Evolutionary conservation across 2,113 vertebrate species (phyloP).

Genomic region (Tachysurus fulvidraco): DNA sequence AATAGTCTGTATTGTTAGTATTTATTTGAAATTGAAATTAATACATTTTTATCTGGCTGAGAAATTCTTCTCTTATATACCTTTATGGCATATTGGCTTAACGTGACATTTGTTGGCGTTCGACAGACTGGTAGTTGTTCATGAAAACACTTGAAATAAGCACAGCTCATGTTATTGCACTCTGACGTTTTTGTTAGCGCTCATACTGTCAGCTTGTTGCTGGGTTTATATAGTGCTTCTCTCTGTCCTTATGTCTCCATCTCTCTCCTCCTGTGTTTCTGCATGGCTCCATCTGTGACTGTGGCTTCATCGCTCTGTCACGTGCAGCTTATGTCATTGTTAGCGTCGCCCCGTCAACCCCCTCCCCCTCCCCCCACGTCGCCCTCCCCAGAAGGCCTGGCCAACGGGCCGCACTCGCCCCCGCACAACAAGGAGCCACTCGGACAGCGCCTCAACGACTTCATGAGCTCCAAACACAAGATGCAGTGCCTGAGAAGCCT

Average conservation of each 20-base stretch:
- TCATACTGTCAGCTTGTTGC: not conserved
- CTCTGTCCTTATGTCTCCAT: conserved; percentile 22
- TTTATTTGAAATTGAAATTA: not conserved
- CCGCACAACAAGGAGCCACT: conserved; percentile 94
- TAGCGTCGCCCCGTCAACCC: conserved; percentile 93
- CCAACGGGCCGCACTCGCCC: conserved; percentile 89
- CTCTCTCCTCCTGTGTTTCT: conserved; percentile 35
- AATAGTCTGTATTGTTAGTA: not conserved
- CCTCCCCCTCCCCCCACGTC: conserved; percentile 91
- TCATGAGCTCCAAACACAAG: conserved; percentile 98
- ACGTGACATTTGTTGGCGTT: not conserved
- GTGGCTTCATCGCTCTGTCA: conserved; percentile 58
- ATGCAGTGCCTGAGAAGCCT: conserved; percentile 98
- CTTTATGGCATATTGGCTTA: not conserved
- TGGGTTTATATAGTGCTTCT: conserved; percentile 15
- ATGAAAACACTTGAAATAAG: not conserved
- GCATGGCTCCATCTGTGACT: conserved; percentile 49
- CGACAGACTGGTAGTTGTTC: not conserved
- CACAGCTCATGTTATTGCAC: not conserved
- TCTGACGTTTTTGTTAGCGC: not conserved
- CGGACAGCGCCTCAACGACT: conserved; percentile 95
- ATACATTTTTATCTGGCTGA: not conserved
- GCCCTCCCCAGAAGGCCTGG: conserved; percentile 85
- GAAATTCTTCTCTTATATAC: not conserved
- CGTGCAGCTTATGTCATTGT: conserved; percentile 92